Evolutionary conservation across 2,113 vertebrate species (phyloP).

Genomic region (Petrocephalus zakoni): DNA sequence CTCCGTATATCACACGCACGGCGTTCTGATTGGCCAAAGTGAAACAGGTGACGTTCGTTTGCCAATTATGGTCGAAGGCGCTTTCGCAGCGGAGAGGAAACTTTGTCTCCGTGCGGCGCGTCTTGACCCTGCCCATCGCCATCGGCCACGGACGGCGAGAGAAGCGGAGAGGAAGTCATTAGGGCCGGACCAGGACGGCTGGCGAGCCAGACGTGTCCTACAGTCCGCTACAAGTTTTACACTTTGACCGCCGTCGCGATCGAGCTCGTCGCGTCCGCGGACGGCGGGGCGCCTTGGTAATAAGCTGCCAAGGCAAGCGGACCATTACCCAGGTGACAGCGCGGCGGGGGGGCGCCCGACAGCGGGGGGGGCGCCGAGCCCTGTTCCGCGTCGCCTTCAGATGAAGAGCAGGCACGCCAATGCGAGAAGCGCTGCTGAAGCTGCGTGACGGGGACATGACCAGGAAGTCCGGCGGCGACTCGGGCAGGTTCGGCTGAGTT

Average conservation of each 20-base stretch:
- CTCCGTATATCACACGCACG: background rate
- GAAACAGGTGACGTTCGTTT: background rate
- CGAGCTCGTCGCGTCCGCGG: background rate
- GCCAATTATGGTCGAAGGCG: background rate
- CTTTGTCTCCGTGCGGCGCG: background rate
- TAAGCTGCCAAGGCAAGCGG: too few species aligned
- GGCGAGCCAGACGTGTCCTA: background rate
- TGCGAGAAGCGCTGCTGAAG: background rate
- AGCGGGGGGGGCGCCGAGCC: background rate
- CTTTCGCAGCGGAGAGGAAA: background rate
- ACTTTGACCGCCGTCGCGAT: background rate
- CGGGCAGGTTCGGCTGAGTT: background rate
- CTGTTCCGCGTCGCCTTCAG: background rate
- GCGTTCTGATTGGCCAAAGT: background rate
- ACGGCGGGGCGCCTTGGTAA: background rate
- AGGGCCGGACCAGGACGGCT: background rate
- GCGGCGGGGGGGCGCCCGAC: background rate
- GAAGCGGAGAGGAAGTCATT: background rate
- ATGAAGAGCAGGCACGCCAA: background rate
- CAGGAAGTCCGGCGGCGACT: background rate
- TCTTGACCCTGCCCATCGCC: background rate
- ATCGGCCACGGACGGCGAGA: background rate
- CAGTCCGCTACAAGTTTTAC: background rate
- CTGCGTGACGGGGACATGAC: background rate
- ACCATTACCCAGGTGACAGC: too few species aligned